Percentiles rank a stretch among this genome's conserved stretches.
Conservation (phyloP, 2,113 vertebrate species). For the Apodemus sylvaticus region DNA sequence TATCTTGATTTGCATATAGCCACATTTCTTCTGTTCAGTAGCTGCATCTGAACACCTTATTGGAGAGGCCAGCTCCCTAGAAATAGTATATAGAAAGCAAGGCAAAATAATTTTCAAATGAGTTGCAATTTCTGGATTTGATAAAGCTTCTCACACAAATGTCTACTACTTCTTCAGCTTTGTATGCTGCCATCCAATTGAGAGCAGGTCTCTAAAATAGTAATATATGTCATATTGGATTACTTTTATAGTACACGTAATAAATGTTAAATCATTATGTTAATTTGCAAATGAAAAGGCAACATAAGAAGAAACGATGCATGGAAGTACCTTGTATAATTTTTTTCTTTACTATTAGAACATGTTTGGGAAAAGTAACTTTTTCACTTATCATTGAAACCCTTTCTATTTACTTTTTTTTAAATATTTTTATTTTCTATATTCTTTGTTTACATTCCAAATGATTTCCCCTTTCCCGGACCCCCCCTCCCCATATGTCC, state of each 20-base stretch:
- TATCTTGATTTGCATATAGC: neutral
- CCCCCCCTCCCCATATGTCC: no score
- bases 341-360: neutral
- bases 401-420: neutral
- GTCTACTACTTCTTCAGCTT: slow-evolving; percentile 13
- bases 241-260: neutral
- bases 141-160: slow-evolving; percentile 1
- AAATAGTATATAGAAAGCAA: slow-evolving; percentile 20
- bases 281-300: neutral
- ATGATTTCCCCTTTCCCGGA: no score
- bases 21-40: neutral
- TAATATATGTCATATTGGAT: neutral
- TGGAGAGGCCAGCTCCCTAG: neutral
- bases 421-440: no score
- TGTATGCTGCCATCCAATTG: neutral
- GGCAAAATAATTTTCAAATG: neutral
- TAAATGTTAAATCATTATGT: neutral
- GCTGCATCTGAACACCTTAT: neutral
- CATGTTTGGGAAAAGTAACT: neutral
- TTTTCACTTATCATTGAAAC: slow-evolving; percentile 8
- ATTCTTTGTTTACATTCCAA: no score
- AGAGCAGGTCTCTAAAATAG: slow-evolving; percentile 7
- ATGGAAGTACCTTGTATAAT: neutral
- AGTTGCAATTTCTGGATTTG: slow-evolving; percentile 11
- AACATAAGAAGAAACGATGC: neutral